Evolutionary conservation across 2,113 vertebrate genomes (phyloP).

Genomic region (Atractosteus spatula): DNA sequence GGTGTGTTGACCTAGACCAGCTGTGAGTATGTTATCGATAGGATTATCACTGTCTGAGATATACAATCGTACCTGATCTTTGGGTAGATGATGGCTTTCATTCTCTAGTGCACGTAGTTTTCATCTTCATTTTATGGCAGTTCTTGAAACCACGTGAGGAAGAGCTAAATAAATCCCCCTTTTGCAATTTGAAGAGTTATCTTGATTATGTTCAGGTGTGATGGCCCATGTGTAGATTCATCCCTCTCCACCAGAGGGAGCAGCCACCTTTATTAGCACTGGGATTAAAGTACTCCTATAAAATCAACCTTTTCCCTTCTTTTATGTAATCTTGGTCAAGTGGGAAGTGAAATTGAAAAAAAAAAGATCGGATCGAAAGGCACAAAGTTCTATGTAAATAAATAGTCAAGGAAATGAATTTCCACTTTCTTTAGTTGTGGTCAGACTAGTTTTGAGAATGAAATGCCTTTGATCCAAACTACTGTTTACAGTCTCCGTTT

Average conservation of each 20-base stretch:
- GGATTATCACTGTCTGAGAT: too few relatives aligned
- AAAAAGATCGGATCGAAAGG: conserved; percentile 32
- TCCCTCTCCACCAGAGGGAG: conserved; percentile 47
- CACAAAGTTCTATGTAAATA: conserved; percentile 34
- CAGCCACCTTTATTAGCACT: conserved; percentile 34
- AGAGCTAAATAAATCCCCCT: too few relatives aligned
- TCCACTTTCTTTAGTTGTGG: conserved; percentile 34
- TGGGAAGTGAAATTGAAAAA: conserved; percentile 53
- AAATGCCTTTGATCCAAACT: conserved; percentile 28
- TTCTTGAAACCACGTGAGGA: too few relatives aligned
- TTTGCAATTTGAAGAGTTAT: neutral
- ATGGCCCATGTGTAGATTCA: conserved; percentile 24
- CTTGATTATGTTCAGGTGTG: neutral
- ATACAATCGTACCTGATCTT: too few relatives aligned
- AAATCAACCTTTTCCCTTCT: conserved; percentile 36
- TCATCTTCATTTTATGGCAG: too few relatives aligned
- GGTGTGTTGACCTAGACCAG: too few relatives aligned
- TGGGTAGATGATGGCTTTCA: too few relatives aligned
- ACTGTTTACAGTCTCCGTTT: neutral
- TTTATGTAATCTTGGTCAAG: conserved; percentile 49
- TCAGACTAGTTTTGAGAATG: conserved; percentile 33
- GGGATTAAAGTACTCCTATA: conserved; percentile 16
- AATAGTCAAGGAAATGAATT: conserved; percentile 28
- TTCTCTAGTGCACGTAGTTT: too few relatives aligned
- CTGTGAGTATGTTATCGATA: too few relatives aligned